Conservation (phyloP, 1,140 invertebrate species). For the Chironomus striatipennis region DNA sequence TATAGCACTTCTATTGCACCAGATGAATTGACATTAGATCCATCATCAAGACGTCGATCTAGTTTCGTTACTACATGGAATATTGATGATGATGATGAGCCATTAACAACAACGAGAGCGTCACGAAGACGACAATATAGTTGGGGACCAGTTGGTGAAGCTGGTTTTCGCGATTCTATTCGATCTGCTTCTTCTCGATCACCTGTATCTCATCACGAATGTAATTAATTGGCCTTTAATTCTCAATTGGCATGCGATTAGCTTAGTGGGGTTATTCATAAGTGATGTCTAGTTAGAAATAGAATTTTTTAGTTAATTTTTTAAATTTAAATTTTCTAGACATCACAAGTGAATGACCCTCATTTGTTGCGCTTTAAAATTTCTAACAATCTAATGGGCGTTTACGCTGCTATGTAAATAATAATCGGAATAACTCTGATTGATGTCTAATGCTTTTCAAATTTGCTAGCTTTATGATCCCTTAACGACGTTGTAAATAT, state of each 20-base stretch:
- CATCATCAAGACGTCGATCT: neutral
- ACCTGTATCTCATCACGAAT: conserved; percentile 16
- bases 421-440: neutral
- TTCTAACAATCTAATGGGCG: no score
- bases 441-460: neutral
- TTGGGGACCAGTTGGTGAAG: neutral
- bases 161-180: neutral
- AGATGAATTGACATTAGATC: conserved; percentile 3
- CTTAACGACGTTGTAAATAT: neutral
- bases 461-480: neutral
- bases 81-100: neutral
- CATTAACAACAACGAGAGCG: neutral
- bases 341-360: neutral
- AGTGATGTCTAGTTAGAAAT: no score
- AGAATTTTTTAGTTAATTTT: no score
- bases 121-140: neutral
- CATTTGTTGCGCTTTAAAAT: no score
- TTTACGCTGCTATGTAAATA: neutral
- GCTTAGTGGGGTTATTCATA: neutral
- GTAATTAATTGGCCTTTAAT: neutral
- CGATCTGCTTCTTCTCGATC: neutral
- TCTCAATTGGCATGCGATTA: conserved; percentile 10
- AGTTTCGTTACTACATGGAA: neutral
- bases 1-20: neutral
- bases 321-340: no score